Conservation (phyloP, 1,140 invertebrate species). For the Tachypleus tridentatus region DNA sequence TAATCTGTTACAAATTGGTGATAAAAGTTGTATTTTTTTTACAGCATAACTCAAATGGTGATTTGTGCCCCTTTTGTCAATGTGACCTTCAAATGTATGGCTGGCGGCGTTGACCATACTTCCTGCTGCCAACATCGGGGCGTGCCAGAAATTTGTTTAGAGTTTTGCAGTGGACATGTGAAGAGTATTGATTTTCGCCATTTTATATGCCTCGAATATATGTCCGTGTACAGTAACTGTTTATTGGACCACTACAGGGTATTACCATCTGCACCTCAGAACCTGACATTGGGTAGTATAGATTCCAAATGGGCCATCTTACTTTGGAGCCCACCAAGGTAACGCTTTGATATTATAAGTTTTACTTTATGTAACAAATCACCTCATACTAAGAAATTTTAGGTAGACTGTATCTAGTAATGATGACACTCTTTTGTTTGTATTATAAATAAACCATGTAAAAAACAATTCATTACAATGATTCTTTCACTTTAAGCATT, state of each 20-base stretch:
- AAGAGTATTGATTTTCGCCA: constrained; percentile 55
- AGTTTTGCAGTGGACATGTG: constrained; percentile 54
- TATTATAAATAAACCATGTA: too few species aligned
- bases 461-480: too few species aligned
- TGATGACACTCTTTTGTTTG: too few species aligned
- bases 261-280: constrained; percentile 52
- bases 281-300: constrained; percentile 53
- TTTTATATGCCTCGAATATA: constrained; percentile 59
- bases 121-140: constrained; percentile 56
- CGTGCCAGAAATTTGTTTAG: constrained; percentile 51
- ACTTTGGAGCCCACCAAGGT: constrained; percentile 57
- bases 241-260: constrained; percentile 69
- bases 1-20: neutral
- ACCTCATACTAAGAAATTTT: too few species aligned
- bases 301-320: constrained; percentile 59
- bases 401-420: too few species aligned
- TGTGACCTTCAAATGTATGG: constrained; percentile 60
- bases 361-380: too few species aligned
- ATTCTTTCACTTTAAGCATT: too few species aligned
- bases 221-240: constrained; percentile 62
- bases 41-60: constrained; percentile 48
- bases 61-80: constrained; percentile 72
- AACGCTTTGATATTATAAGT: neutral
- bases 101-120: constrained; percentile 48
- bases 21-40: neutral